Base-by-base conservation (phyloP, 1,140 invertebrate species). In the Galendromus occidentalis region DNA sequence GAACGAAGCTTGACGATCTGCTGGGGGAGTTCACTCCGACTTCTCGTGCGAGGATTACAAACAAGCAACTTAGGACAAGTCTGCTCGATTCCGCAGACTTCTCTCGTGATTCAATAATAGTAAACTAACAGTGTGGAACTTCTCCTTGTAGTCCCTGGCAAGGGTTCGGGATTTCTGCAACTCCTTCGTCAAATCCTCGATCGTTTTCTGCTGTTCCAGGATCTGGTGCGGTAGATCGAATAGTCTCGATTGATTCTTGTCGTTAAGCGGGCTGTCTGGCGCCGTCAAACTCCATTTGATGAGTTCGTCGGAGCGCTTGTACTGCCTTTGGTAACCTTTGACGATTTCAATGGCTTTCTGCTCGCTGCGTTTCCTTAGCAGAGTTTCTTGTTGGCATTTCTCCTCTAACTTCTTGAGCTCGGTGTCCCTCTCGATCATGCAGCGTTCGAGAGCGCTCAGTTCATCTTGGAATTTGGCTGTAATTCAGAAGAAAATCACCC, bases 261-360 rank as follows among this genome's bases (percentile, higher is more conserved):
- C 51, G 25, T 33, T 59, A 2, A 59, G 51, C 1, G 51, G 51
- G 9, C 51, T 59, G 33, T 59, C 51, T 6, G 51, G 51, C 20
- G 51, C 51, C 22, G 51, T 59, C 14, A 59, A 9, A 22, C 51
- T 59, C 51, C 51, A 59, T 22, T 59, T 59, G 22, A 59, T 59
- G 17, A 59, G 22, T 59, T 59, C 51, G 33, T 59, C 51, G 1
- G 51, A 59, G 14, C 51, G 51, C 33, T 59, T n/a, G 22, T 59
- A 59, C 20, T 59, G 51, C 9, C 51, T 17, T 22, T 59, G 51
- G 9, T 59, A 59, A 17, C 51, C 51, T 33, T 59, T 59, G 33
- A 59, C 51, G 9, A 59, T 25, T 9, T 59, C 51, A 1, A 59
- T 33, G 22, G 51, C 51, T 25, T 59, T 59, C 20, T 59, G 51